Evolutionary conservation across 2,113 vertebrate species (phyloP), one percentile per base, ranked within the genome.

Genomic region (Tragelaphus buxtoni): DNA sequence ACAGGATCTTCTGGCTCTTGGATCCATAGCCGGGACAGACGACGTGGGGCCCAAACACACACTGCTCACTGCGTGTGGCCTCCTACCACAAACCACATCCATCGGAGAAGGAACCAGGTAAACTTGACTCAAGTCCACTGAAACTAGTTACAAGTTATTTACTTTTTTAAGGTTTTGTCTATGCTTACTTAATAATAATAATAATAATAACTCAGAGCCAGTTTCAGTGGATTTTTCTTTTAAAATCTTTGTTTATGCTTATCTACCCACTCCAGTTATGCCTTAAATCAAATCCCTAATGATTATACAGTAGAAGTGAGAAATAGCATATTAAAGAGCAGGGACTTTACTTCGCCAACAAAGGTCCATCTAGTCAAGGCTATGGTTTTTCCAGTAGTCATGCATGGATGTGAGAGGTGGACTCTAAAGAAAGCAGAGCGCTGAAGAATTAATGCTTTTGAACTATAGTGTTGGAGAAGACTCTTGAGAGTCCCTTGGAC

Each of bases 101-200:
- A 45, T 9, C 7, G 35, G 80, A 88, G 32, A 88, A 53, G 76
- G 35, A 95, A 88, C 3, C 13, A 32, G 58, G 81, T 86, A 88
- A 63, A n/a, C 81, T 56, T 88, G 60, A 91, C 32, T 88, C 93
- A 32, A 56, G 65, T 72, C 58, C 84, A 53, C 2, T 42, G 94
- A 87, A 51, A 97, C 93, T 17, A 39, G 28, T 7, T 49, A 58
- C 60, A 82, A 26, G 45, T 39, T 53, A 30, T 89, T 79, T 55
- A 55, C 17, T 32, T 32, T 32, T 79, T 20, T 11, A 79, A 79
- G 76, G 9, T 30, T 49, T 32, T 79, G 47, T 32, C 47, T 79
- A 20, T 51, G 76, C 28, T 49, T 49, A 20, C 28, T 51, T 32
- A 69, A 69, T 39, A 69, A 69, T 11, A 69, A 60, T 11, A 69